Percentiles rank a stretch among this genome's conserved stretches.
Evolutionary conservation across 2,888 invertebrate species (phyloP).

Genomic region (Ceriagrion tenellum): DNA sequence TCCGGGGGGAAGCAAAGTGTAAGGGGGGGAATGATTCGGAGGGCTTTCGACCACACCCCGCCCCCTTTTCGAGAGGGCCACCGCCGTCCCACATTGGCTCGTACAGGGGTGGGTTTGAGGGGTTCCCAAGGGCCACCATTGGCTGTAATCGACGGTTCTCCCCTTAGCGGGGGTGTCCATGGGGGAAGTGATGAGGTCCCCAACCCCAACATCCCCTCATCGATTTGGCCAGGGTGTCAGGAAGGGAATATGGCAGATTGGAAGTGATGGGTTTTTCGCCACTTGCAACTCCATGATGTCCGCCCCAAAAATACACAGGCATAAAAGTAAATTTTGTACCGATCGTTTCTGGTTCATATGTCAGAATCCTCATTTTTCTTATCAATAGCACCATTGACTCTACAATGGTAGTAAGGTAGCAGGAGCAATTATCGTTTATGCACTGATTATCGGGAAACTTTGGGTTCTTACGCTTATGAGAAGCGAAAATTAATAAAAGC

Average conservation of each 20-base stretch:
- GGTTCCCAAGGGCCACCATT: background rate
- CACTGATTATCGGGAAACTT: no score
- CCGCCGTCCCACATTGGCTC: slow-evolving; percentile 3
- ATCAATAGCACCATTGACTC: no score
- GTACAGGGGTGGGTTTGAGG: background rate
- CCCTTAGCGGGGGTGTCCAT: background rate
- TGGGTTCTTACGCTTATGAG: no score
- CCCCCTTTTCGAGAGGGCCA: background rate
- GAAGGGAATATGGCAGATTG: background rate
- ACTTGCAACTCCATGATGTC: background rate
- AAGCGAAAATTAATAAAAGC: no score
- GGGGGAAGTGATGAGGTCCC: background rate
- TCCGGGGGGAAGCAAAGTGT: no score
- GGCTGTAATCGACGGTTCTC: background rate
- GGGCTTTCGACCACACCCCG: background rate
- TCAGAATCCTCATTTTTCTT: no score
- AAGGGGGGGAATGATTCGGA: background rate
- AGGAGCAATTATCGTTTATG: no score
- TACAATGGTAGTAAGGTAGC: no score
- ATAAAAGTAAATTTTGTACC: no score
- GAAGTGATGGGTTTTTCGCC: background rate
- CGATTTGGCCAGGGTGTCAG: background rate
- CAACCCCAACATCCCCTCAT: background rate
- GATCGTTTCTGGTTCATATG: no score
- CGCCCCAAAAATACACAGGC: background rate